Percentiles rank a stretch among this genome's conserved stretches.
Evolutionary conservation across 2,797 vertebrate genomes (phyloP).

Genomic region (Liparis tanakae): DNA sequence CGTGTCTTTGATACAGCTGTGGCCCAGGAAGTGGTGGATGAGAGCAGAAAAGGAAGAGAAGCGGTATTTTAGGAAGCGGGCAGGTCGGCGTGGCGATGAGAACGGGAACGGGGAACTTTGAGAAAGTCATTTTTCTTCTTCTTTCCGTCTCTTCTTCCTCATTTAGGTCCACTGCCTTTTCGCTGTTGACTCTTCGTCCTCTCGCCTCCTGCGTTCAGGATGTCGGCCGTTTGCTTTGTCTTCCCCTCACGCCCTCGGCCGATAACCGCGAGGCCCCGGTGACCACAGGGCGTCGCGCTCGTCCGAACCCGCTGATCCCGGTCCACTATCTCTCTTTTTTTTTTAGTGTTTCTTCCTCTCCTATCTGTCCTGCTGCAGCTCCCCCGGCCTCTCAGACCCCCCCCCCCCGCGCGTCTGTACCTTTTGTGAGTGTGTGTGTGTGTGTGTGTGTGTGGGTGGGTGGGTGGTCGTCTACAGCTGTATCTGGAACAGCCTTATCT

Average conservation of each 20-base stretch:
- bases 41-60: slow-evolving; percentile 43
- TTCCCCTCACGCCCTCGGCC: slow-evolving; percentile 45
- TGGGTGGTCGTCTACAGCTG: slow-evolving; percentile 72
- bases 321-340: slow-evolving; percentile 59
- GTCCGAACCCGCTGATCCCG: slow-evolving; percentile 62
- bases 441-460: slow-evolving; percentile 64
- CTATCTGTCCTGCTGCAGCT: slow-evolving; percentile 63
- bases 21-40: slow-evolving; percentile 64
- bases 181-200: slow-evolving; percentile 5
- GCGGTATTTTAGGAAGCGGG: slow-evolving; percentile 56
- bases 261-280: slow-evolving; percentile 63
- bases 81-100: slow-evolving; percentile 27
- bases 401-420: slow-evolving; percentile 35
- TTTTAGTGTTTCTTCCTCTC: slow-evolving; percentile 36
- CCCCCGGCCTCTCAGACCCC: slow-evolving; percentile 35
- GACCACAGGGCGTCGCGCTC: slow-evolving; percentile 37
- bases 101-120: slow-evolving; percentile 20
- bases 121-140: slow-evolving; percentile 23
- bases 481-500: slow-evolving; percentile 73
- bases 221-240: slow-evolving; percentile 69
- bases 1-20: slow-evolving; percentile 75
- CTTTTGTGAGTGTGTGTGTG: slow-evolving; percentile 62
- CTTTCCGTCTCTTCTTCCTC: neutral
- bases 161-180: slow-evolving; percentile 13
- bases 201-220: slow-evolving; percentile 13